Conservation (phyloP, 1,140 invertebrate genomes). For the Ruditapes philippinarum region DNA sequence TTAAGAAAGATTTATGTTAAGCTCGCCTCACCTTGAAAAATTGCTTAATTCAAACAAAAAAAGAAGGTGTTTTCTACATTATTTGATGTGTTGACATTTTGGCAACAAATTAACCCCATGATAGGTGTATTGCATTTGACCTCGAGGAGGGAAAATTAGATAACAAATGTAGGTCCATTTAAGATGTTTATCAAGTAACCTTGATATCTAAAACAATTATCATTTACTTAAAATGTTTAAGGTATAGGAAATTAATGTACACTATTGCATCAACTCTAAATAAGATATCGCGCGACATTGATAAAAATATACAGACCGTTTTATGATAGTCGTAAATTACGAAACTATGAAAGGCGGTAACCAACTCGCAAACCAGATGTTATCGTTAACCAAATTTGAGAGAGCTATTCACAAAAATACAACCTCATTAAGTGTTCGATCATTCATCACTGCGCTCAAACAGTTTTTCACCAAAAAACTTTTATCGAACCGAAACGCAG, state of each 20-base stretch:
- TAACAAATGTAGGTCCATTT: too few relatives aligned
- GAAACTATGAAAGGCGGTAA: neutral
- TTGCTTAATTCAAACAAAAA: neutral
- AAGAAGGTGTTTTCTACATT: neutral
- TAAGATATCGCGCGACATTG: neutral
- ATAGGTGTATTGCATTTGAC: too few relatives aligned
- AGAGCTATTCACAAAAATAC: neutral
- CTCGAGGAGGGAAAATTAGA: too few relatives aligned
- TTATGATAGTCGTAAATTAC: constrained; percentile 15
- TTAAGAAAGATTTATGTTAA: too few relatives aligned
- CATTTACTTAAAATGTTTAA: too few relatives aligned
- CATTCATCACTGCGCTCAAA: constrained; percentile 11
- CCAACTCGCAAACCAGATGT: constrained; percentile 6
- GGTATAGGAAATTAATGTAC: too few relatives aligned
- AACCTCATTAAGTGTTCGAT: constrained; percentile 4
- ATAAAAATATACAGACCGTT: constrained; percentile 6
- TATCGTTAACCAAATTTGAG: constrained; percentile 7
- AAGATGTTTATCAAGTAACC: too few relatives aligned
- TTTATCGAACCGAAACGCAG: constrained; percentile 17
- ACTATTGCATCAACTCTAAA: constrained; percentile 35
- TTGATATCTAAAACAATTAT: too few relatives aligned
- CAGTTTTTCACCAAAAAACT: neutral
- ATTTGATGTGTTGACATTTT: constrained; percentile 15
- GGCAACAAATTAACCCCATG: neutral
- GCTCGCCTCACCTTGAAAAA: neutral